These are phyloP conservation scores for Sisyra nigra DNA, from an alignment of 2,888 invertebrate genomes.

Conservation along the genomic window DNA sequence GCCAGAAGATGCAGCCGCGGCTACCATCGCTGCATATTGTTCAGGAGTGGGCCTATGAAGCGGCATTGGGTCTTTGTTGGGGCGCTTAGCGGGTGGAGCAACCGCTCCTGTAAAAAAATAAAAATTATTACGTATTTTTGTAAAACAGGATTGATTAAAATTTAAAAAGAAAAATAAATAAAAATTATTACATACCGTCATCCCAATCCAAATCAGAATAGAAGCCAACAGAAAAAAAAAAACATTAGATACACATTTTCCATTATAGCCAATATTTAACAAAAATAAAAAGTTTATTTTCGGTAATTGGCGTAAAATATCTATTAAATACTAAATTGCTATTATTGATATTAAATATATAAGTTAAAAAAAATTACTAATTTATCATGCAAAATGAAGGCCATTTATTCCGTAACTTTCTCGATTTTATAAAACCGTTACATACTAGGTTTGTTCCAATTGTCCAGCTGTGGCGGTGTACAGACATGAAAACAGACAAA, in stretches of 20 bases:
- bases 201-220: constrained; percentile 47
- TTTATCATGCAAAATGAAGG: too few species aligned
- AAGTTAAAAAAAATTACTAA: too few species aligned
- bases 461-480: too few species aligned
- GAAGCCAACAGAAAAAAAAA: constrained; percentile 35
- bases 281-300: not conserved
- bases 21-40: constrained; percentile 56
- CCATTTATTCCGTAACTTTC: too few species aligned
- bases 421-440: too few species aligned
- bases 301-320: too few species aligned
- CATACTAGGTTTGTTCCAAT: too few species aligned
- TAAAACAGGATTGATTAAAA: not conserved
- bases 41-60: constrained; percentile 52
- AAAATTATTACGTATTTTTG: constrained; percentile 1
- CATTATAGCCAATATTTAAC: not conserved
- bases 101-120: constrained; percentile 1
- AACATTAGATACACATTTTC: constrained; percentile 11
- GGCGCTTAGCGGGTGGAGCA: constrained; percentile 53
- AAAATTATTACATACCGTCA: constrained; percentile 33
- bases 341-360: too few species aligned
- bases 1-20: constrained; percentile 45
- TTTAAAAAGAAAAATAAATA: constrained; percentile 2
- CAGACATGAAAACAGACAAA: too few species aligned
- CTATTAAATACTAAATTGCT: too few species aligned
- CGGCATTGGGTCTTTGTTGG: constrained; percentile 59